Evolutionary conservation across 2,888 invertebrate genomes (phyloP), one percentile per base, ranked within the genome.

Genomic region (Tetragonula carbonaria): DNA sequence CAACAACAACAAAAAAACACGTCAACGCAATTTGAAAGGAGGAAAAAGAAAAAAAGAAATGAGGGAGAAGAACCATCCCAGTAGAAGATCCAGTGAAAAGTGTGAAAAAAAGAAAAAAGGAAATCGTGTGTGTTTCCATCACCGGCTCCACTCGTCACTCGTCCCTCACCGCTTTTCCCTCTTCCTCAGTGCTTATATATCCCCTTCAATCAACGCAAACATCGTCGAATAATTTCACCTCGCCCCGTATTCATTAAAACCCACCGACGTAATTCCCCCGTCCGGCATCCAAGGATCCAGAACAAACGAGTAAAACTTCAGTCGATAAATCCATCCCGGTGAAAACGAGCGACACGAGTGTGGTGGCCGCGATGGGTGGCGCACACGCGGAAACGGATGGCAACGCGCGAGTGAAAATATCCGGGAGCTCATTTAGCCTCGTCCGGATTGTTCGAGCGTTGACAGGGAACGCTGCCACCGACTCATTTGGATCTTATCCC

Each of bases 401-500:
- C 6, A 59, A 72, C 23, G 57, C 21, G 33, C 62, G 73, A 74
- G 79, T 77, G 80, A 83, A 88, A 88, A 88, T 78, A 83, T 80
- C 86, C 65, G 67, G 28, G 63, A 78, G 81, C 81, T 82, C 80
- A 76, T 82, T 87, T 83, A 62, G 81, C 63, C 80, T 38, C 59
- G 45, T 67, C 13, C 51, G 78, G 87, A 88, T 84, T 78, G 81
- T 80, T 79, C 79, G 72, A 75, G 68, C 74, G 73, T 70, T 78
- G 88, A 72, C 82, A 85, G 84, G 77, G 76, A 73, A 57, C 57
- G 63, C 87, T 82, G 85, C 87, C 79, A 85, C 72, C 91, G 88
- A 89, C 91, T 92, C 92, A 92, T 92, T 93, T 91, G 88, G 90
- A 88, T 89, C 90, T 90, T 88, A 88, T 89, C 91, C 90, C 57